Evolutionary conservation across 2,113 vertebrate species (phyloP).

Genomic region (Zosterops pallidus): DNA sequence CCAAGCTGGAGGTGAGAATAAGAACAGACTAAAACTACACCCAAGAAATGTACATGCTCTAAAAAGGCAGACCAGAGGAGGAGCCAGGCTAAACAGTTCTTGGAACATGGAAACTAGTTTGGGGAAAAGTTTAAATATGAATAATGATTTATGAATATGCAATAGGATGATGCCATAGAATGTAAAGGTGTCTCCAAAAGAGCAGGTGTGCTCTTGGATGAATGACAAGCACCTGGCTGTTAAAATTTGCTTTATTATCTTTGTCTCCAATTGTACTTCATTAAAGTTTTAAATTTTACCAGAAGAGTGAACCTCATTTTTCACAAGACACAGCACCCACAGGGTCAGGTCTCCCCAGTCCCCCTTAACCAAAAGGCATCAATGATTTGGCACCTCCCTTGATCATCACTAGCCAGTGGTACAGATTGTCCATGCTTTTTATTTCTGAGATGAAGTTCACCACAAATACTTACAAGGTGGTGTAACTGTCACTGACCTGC

Average conservation of each 20-base stretch:
- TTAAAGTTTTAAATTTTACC: neutral
- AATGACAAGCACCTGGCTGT: neutral
- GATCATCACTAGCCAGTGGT: neutral
- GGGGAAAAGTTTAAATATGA: neutral
- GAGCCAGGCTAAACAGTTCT: neutral
- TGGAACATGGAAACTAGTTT: neutral
- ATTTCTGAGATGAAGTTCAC: neutral
- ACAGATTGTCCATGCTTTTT: rapidly evolving
- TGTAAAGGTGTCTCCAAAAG: neutral
- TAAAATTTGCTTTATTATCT: neutral
- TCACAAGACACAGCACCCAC: neutral
- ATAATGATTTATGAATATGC: neutral
- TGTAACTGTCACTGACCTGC: neutral
- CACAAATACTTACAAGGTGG: neutral
- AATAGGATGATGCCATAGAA: neutral
- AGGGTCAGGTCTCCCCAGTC: neutral
- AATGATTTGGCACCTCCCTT: neutral
- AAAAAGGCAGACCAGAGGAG: neutral
- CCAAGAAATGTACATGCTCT: neutral
- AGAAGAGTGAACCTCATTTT: neutral
- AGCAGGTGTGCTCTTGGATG: neutral
- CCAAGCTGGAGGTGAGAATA: neutral
- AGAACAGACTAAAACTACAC: neutral
- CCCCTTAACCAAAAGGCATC: neutral
- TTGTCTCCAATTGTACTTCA: neutral